Base-by-base conservation (phyloP, 2,797 vertebrate genomes). In the Poeciliopsis infans region DNA sequence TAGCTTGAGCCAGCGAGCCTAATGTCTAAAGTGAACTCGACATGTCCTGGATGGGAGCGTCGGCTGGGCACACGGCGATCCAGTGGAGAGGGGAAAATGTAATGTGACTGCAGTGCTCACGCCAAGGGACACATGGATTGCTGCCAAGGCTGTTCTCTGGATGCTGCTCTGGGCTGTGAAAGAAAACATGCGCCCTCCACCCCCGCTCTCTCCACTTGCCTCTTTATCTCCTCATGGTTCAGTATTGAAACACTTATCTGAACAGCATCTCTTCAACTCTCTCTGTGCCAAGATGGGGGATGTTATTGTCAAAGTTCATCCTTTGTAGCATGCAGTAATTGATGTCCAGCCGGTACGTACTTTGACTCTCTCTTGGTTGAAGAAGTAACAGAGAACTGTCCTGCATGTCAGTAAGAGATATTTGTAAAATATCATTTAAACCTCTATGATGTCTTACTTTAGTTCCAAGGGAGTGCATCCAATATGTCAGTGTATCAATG, bases 21-120 rank as follows among this genome's bases (percentile, higher is more conserved):
- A 82, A 87, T 80, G 87, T 93, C 89, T 87, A 89, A 92, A 94
- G 85, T 91, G 88, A 89, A 93, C 92, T 83, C 71, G 89, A 92
- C 89, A 86, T 91, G 87, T 91, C 85, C 91, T 92, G 92, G 92
- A 92, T 78, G 82, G 89, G 87, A 91, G 86, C 72, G 80, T 92
- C 83, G 80, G 79, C 86, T 85, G 89, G 86, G 92, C 92, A 91
- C 87, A 86, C 90, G 85, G 90, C 53, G 11, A 92, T 92, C 90
- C 85, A 84, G 85, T 49, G 87, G 70, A 81, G 87, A 88, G 83
- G 87, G 57, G 88, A 88, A 91, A 89, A 92, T 93, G 92, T 91
- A 91, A 94, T 93, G 94, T 94, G 93, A 94, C 92, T 93, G 89
- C 83, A 85, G 91, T 72, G 79, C 91, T 92, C 82, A 93, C 28